Evolutionary conservation across 2,888 invertebrate species (phyloP).

Genomic region (Archips crataeganus): DNA sequence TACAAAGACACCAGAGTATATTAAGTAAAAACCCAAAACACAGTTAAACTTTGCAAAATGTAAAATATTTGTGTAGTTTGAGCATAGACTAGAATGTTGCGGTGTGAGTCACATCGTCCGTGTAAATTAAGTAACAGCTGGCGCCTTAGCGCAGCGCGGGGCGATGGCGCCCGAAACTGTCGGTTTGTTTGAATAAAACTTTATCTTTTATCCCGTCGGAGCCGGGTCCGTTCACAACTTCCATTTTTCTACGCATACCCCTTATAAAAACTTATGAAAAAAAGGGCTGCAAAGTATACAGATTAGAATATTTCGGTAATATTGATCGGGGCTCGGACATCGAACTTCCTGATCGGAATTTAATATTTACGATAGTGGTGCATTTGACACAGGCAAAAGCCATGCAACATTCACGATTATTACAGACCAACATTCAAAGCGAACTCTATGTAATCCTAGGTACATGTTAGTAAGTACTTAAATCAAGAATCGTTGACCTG

Average conservation of each 20-base stretch:
- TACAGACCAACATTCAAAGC: not conserved
- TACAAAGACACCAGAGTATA: not conserved
- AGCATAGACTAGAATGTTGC: conserved; percentile 28
- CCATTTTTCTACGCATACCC: conserved; percentile 44
- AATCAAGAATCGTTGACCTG: not conserved
- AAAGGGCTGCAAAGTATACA: conserved; percentile 43
- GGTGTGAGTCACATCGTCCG: conserved; percentile 58
- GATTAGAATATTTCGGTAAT: conserved; percentile 45
- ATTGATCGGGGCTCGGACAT: conserved; percentile 40
- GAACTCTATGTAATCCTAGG: not conserved
- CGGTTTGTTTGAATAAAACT: conserved; percentile 55
- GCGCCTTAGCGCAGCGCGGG: conserved; percentile 60
- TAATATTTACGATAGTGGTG: conserved; percentile 29
- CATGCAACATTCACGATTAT: not conserved
- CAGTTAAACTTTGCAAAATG: conserved; percentile 7
- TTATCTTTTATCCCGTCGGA: conserved; percentile 45
- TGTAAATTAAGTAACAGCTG: conserved; percentile 71
- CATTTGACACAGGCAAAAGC: not conserved
- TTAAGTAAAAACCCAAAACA: not conserved
- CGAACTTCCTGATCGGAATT: conserved; percentile 24
- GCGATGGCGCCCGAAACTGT: conserved; percentile 59
- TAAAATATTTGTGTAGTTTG: conserved; percentile 35
- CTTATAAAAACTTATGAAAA: conserved; percentile 45
- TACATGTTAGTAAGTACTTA: not conserved
- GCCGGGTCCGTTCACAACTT: conserved; percentile 45